Base-by-base conservation (phyloP, 30 jellyfish, hydroid and myxozoan species). In the Chrysaora quinquecirrha region DNA sequence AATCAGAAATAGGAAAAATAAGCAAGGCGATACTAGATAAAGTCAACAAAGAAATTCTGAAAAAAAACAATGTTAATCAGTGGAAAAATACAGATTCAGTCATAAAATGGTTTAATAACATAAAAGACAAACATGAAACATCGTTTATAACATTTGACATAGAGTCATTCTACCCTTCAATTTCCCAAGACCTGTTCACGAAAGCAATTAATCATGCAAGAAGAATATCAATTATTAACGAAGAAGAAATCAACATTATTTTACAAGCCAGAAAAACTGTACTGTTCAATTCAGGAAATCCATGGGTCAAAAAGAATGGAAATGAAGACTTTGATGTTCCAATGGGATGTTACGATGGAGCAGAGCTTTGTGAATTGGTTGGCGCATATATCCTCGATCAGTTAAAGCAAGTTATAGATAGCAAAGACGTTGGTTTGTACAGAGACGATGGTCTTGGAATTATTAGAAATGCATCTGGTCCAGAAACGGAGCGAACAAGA, bases 1-100 rank as follows among this genome's bases (percentile, higher is more conserved):
- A n/a, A n/a, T n/a, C n/a, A n/a, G n/a, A n/a, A n/a, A 33, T 89
- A 1, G 97, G 96, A 11, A 43, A 43, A n/a, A 56, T 89, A 18
- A 70, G 96, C 75, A 82, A 89, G 64, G 64, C 34, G 52, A 63
- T 82, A 54, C 75, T 89, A 1, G 96, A 74, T 29, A 46, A 48
- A 16, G 75, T 85, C 19, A 74, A 89, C 85, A 75, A 50, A 11
- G 66, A 18, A 19, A 30, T 84, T 82, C 96, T 91, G 28, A 82
- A 6, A 82, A 66, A 49, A 28, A 93, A 1, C n/a, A n/a, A n/a
- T n/a, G n/a, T n/a, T 10, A 47, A 9, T 75, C 76, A 21, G 97
- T 73, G 31, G 61, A 70, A 9, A 43, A 64, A 12, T 83, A 82
- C n/a, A n/a, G n/a, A 88, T 83, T 82, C 65, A 82, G 54, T 48